These are phyloP conservation scores for Diadema setosum DNA, from an alignment of 35 echinoderm and acorn worm genomes.

Conservation along the genomic window DNA sequence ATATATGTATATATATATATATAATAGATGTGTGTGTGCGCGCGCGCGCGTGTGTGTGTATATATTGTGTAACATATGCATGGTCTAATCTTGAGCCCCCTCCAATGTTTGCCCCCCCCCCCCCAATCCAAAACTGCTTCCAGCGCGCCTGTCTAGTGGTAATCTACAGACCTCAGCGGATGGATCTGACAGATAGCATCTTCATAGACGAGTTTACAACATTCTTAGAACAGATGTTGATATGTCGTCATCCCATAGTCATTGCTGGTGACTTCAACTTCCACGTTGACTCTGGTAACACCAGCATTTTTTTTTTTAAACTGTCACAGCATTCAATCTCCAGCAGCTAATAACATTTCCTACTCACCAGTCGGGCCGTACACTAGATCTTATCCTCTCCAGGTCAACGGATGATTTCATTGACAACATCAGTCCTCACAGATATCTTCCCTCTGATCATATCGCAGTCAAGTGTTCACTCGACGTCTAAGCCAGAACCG, in stretches of 20 bases:
- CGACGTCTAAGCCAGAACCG: neutral
- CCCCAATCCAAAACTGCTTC: too few relatives aligned
- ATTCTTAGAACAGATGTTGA: neutral
- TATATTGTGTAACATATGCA: too few relatives aligned
- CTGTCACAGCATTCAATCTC: slow-evolving; percentile 14
- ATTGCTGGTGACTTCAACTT: slow-evolving; percentile 69
- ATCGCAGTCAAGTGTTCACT: neutral
- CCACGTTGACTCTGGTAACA: slow-evolving; percentile 51
- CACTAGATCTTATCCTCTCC: slow-evolving; percentile 44
- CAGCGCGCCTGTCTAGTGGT: too few relatives aligned
- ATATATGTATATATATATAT: too few relatives aligned
- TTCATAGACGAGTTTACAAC: neutral
- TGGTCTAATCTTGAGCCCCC: too few relatives aligned
- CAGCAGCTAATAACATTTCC: slow-evolving; percentile 34
- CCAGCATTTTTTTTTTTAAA: slow-evolving; percentile 13
- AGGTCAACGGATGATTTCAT: slow-evolving; percentile 12
- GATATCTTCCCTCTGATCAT: slow-evolving; percentile 61
- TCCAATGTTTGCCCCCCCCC: too few relatives aligned
- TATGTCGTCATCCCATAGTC: neutral
- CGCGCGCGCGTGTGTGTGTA: too few relatives aligned
- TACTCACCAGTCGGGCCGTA: slow-evolving; percentile 44
- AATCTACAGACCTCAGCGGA: neutral
- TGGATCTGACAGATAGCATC: neutral
- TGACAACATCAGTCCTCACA: neutral
- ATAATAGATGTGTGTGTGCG: too few relatives aligned